phyloP scores from a whole-genome alignment of 2,113 vertebrate species.

The Pleuronectes platessa region DNA sequence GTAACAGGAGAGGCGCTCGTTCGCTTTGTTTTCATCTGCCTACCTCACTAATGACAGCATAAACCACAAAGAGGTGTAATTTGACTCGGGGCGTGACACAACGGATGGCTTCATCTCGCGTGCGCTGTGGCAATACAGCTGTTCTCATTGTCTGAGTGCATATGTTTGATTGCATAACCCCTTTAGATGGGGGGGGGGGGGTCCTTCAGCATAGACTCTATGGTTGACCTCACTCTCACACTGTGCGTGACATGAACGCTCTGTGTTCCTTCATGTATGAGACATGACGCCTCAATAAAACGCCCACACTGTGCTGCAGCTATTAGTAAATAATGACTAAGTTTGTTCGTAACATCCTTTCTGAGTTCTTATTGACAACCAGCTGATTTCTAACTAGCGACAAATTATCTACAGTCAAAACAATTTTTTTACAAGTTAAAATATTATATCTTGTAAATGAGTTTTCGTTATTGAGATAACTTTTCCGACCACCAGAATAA shows the following conservation, averaged over 20 bases:
- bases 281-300: neutral
- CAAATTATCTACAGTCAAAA: too few relatives aligned
- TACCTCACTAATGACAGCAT: slow-evolving; percentile 9
- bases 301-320: neutral
- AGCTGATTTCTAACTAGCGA: too few relatives aligned
- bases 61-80: slow-evolving; percentile 31
- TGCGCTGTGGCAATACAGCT: slow-evolving; percentile 27
- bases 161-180: slow-evolving; percentile 36
- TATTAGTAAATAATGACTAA: neutral
- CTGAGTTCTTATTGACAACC: too few relatives aligned
- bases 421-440: too few relatives aligned
- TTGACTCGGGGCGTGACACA: slow-evolving; percentile 37
- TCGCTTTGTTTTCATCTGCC: slow-evolving; percentile 20
- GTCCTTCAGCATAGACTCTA: slow-evolving; percentile 7
- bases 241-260: neutral
- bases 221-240: neutral
- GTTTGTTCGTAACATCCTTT: neutral
- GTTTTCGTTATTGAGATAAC: too few relatives aligned
- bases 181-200: slow-evolving; percentile 8
- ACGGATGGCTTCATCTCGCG: slow-evolving; percentile 39
- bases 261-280: neutral
- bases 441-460: too few relatives aligned
- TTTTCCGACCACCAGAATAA: too few relatives aligned
- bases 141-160: slow-evolving; percentile 36
- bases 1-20: neutral